phyloP scores from a whole-genome alignment of 1,140 invertebrate species.

The Sipha flava region DNA sequence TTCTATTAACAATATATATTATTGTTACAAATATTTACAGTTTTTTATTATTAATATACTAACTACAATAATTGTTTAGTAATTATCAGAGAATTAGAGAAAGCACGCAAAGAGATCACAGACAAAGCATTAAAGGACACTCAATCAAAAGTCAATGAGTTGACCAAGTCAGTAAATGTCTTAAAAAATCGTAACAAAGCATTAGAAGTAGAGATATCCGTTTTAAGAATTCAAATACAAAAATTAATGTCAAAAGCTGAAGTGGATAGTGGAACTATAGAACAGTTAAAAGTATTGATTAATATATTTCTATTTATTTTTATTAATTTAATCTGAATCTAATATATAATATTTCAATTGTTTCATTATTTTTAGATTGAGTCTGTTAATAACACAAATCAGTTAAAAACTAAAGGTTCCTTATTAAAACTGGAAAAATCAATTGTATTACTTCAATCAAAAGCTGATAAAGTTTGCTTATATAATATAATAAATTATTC shows the following conservation, averaged over 20 bases:
- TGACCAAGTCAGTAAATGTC: neutral
- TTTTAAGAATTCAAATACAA: neutral
- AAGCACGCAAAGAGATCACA: neutral
- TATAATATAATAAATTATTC: neutral
- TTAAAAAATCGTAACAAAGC: constrained; percentile 1
- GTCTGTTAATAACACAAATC: neutral
- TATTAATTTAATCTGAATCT: neutral
- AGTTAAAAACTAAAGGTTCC: neutral
- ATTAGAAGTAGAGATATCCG: neutral
- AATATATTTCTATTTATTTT: neutral
- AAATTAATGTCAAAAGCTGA: neutral
- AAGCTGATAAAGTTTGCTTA: neutral
- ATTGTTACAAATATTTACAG: too few relatives aligned
- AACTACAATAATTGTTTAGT: neutral
- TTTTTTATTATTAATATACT: too few relatives aligned
- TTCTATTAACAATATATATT: neutral
- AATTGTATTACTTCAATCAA: neutral
- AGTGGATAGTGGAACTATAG: neutral
- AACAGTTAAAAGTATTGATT: neutral
- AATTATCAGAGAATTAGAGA: neutral
- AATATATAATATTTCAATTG: neutral
- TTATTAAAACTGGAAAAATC: neutral
- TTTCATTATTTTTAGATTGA: neutral
- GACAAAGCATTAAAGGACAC: neutral
- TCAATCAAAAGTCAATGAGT: neutral